A percentile compares a stretch with the other conserved stretches of the same genome.
These are phyloP conservation scores for Xanthorhoe spadicearia DNA, from an alignment of 2,888 invertebrate species.

Conservation along the genomic window DNA sequence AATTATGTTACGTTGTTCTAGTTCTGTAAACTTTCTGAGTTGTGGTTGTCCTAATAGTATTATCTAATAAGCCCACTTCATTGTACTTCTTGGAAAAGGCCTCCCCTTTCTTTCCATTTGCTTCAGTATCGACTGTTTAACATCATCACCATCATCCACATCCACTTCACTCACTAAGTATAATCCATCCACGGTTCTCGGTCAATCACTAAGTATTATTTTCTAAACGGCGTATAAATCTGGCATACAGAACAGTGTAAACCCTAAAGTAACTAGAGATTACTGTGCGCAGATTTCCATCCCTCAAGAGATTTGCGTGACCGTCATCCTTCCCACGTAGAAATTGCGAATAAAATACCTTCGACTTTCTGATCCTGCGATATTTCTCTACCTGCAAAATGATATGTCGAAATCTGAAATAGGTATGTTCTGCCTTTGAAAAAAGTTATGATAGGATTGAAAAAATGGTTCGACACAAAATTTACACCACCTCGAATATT, in stretches of 20 bases:
- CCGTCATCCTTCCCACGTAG: slow-evolving; percentile 31
- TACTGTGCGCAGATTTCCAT: slow-evolving; percentile 23
- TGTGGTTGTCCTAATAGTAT: too few relatives aligned
- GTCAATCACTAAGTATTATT: too few relatives aligned
- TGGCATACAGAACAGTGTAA: neutral
- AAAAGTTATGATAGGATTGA: neutral
- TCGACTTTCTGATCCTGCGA: slow-evolving; percentile 30
- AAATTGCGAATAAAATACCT: slow-evolving; percentile 30
- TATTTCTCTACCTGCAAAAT: slow-evolving; percentile 30
- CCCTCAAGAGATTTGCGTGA: slow-evolving; percentile 24
- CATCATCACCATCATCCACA: too few relatives aligned
- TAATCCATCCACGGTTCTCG: too few relatives aligned
- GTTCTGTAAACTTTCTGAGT: too few relatives aligned
- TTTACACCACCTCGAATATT: too few relatives aligned
- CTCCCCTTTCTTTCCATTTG: too few relatives aligned
- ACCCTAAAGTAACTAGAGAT: slow-evolving; percentile 14
- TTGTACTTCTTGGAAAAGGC: too few relatives aligned
- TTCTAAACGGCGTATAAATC: neutral
- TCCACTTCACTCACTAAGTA: too few relatives aligned
- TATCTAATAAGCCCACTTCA: too few relatives aligned
- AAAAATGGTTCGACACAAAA: neutral
- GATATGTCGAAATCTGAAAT: slow-evolving; percentile 26
- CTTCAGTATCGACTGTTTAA: too few relatives aligned
- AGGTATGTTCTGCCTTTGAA: neutral
- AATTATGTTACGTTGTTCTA: too few relatives aligned